These are phyloP conservation scores for Melanaphis sacchari DNA, from an alignment of 1,140 invertebrate genomes.

Conservation along the genomic window DNA sequence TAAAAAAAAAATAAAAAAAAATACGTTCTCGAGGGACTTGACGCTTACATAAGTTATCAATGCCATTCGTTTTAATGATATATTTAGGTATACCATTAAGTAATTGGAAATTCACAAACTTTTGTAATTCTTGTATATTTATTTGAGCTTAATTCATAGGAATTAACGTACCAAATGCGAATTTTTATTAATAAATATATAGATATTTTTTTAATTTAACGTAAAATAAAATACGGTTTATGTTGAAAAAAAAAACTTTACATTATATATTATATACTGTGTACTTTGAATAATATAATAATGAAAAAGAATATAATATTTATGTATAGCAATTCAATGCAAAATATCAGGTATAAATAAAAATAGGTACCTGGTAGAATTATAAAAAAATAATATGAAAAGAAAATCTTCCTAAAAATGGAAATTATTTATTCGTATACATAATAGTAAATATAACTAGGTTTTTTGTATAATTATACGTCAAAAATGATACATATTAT, in stretches of 20 bases:
- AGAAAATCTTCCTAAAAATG: not conserved
- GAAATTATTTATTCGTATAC: too few species aligned
- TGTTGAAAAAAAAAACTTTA: not conserved
- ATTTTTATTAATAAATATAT: not conserved
- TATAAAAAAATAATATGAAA: not conserved
- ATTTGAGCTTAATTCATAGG: not conserved
- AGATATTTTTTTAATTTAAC: not conserved
- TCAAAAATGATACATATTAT: not conserved
- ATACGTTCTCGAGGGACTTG: not conserved
- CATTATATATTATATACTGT: not conserved
- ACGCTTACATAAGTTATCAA: conserved; percentile 1
- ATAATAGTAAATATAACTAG: not conserved
- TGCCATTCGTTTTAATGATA: conserved; percentile 15
- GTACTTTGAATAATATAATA: not conserved
- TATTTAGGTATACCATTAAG: conserved; percentile 22
- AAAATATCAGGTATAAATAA: not conserved
- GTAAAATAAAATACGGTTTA: not conserved
- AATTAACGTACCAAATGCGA: not conserved
- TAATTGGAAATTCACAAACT: conserved; percentile 26
- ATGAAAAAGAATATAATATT: not conserved
- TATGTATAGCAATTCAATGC: not conserved
- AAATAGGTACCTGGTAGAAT: not conserved
- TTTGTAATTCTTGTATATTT: not conserved
- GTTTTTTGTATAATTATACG: not conserved
- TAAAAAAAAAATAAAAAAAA: conserved; percentile 22